phyloP scores from a whole-genome alignment of 1,140 invertebrate species.

The Drosophila malerkotliana region DNA sequence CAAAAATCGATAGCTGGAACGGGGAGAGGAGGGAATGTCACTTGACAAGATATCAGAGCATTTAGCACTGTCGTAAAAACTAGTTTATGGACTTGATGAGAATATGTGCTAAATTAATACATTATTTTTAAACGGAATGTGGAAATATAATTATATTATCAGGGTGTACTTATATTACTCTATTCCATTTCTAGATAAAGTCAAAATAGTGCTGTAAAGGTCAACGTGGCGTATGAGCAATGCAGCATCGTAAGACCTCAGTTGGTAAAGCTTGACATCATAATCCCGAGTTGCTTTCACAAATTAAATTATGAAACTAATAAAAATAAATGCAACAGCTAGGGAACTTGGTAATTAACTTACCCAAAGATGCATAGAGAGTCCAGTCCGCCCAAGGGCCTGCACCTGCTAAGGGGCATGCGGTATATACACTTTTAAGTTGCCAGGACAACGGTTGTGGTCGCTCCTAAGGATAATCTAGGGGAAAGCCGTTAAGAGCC shows the following conservation, averaged over 20 bases:
- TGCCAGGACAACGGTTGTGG: constrained; percentile 52
- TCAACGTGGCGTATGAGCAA: not conserved
- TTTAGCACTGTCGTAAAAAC: not conserved
- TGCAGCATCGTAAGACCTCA: constrained; percentile 34
- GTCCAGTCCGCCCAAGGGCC: constrained; percentile 9
- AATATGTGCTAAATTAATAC: not conserved
- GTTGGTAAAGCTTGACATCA: constrained; percentile 5
- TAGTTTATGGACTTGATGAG: not conserved
- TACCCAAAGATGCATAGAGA: constrained; percentile 23
- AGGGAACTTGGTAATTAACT: constrained; percentile 19
- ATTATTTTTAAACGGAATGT: not conserved
- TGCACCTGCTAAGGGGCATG: not conserved
- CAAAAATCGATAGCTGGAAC: constrained; percentile 59
- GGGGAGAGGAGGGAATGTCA: constrained; percentile 6
- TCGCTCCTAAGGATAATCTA: constrained; percentile 10
- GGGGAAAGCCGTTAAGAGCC: constrained; percentile 25
- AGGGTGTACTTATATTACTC: not conserved
- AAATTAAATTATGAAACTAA: constrained; percentile 48
- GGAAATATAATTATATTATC: not conserved
- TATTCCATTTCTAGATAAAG: not conserved
- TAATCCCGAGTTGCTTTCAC: constrained; percentile 3
- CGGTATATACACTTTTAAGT: constrained; percentile 12
- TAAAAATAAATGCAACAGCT: constrained; percentile 21
- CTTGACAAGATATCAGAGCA: constrained; percentile 2
- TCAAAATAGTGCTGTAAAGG: not conserved